These are phyloP conservation scores for Stenolophus ochropezus DNA, from an alignment of 2,888 invertebrate species.

Conservation along the genomic window DNA sequence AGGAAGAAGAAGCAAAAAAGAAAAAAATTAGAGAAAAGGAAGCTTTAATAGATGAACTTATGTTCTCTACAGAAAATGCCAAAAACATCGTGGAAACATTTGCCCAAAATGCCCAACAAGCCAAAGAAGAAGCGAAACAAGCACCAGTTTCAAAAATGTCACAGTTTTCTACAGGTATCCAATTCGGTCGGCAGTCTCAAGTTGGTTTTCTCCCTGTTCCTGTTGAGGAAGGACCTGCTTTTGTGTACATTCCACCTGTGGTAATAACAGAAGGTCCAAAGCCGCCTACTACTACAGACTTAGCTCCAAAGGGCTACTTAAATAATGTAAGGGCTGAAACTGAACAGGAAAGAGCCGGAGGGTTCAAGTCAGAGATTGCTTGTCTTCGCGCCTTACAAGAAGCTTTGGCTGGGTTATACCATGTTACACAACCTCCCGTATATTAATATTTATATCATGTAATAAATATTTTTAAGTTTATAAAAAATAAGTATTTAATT, in stretches of 20 bases:
- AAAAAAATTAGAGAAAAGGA: conserved; percentile 92
- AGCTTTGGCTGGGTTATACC: conserved; percentile 86
- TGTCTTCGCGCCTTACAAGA: conserved; percentile 92
- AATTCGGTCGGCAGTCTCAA: conserved; percentile 81
- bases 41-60: conserved; percentile 94
- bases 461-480: conserved; percentile 25
- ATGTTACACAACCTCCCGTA: conserved; percentile 64
- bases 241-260: conserved; percentile 78
- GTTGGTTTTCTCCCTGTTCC: conserved; percentile 82
- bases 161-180: conserved; percentile 91
- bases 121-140: conserved; percentile 75
- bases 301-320: conserved; percentile 82
- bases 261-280: conserved; percentile 84
- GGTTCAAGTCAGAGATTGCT: conserved; percentile 87
- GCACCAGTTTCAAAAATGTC: conserved; percentile 75
- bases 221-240: conserved; percentile 86
- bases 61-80: conserved; percentile 94
- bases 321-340: conserved; percentile 84
- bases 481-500: conserved; percentile 11
- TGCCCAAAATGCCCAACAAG: conserved; percentile 81
- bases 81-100: conserved; percentile 90
- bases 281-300: conserved; percentile 79
- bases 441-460: background rate
- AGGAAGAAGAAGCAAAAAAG: conserved; percentile 83
- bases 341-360: conserved; percentile 88